These are phyloP conservation scores for Gymnoscelis rufifasciata DNA, from an alignment of 2,888 invertebrate genomes.

Conservation along the genomic window DNA sequence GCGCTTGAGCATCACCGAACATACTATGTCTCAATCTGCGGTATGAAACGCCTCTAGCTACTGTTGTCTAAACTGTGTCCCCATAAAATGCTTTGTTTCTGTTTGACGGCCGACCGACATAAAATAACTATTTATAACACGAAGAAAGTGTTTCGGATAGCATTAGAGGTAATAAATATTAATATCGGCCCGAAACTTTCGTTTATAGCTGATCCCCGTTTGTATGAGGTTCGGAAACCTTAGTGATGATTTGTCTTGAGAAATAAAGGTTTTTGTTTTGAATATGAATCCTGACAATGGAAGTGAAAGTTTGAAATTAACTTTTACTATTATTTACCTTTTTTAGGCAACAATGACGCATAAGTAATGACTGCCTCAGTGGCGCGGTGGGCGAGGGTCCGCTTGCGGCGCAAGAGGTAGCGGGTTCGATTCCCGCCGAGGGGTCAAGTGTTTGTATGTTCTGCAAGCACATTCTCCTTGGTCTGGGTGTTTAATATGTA, in stretches of 20 bases:
- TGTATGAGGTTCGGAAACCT: slow-evolving; percentile 20
- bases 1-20: background rate
- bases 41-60: background rate
- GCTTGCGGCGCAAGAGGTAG: no score
- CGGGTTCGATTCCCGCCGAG: no score
- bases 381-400: no score
- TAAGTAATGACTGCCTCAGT: no score
- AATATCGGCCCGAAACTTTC: slow-evolving; percentile 63
- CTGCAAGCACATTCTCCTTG: no score
- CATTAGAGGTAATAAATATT: slow-evolving; percentile 68
- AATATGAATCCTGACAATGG: background rate
- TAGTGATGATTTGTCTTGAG: slow-evolving; percentile 15
- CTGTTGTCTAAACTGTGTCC: slow-evolving; percentile 9
- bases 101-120: slow-evolving; percentile 66
- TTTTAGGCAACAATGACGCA: no score
- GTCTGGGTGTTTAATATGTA: no score
- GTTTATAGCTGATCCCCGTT: slow-evolving; percentile 47
- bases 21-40: slow-evolving; percentile 5
- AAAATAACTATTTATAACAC: slow-evolving; percentile 71
- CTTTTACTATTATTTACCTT: no score
- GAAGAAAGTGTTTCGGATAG: slow-evolving; percentile 60
- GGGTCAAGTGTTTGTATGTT: no score
- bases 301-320: background rate
- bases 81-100: slow-evolving; percentile 61
- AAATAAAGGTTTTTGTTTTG: slow-evolving; percentile 9